These are phyloP conservation scores for Chloroceryle inda DNA, from an alignment of 2,797 vertebrate genomes.

Conservation along the genomic window DNA sequence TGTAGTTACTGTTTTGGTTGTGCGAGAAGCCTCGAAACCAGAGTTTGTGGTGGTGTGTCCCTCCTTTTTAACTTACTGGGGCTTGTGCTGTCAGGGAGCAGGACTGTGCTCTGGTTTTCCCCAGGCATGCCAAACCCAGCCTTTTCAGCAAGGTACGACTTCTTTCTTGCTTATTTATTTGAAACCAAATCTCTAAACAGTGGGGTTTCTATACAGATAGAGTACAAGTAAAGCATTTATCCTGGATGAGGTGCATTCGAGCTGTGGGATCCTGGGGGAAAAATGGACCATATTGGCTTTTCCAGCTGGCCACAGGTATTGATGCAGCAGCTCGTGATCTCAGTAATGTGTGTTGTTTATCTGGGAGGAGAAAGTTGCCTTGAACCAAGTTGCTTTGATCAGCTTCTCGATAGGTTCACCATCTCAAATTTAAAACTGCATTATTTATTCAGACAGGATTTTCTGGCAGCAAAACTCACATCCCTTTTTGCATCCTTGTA, in stretches of 20 bases:
- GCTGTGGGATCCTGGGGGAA: background rate
- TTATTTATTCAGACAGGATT: constrained; percentile 20
- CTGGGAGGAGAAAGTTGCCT: background rate
- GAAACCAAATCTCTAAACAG: background rate
- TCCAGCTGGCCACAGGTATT: background rate
- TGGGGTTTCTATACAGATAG: background rate
- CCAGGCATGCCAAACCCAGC: background rate
- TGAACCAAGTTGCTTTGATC: background rate
- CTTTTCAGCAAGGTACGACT: background rate
- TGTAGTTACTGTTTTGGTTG: background rate
- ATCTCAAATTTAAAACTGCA: background rate
- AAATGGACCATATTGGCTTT: background rate
- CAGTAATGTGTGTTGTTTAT: background rate
- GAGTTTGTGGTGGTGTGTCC: background rate
- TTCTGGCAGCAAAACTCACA: background rate
- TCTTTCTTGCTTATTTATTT: background rate
- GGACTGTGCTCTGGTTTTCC: background rate
- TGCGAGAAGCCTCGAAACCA: background rate
- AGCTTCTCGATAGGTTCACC: background rate
- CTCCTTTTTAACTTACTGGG: background rate
- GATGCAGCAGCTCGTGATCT: background rate
- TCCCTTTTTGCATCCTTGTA: background rate
- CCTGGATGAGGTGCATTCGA: background rate
- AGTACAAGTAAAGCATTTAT: background rate
- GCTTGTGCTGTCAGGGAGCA: background rate